Evolutionary conservation across 2,797 vertebrate genomes (phyloP), one percentile per base, ranked within the genome.

Genomic region (Aplochiton taeniatus): DNA sequence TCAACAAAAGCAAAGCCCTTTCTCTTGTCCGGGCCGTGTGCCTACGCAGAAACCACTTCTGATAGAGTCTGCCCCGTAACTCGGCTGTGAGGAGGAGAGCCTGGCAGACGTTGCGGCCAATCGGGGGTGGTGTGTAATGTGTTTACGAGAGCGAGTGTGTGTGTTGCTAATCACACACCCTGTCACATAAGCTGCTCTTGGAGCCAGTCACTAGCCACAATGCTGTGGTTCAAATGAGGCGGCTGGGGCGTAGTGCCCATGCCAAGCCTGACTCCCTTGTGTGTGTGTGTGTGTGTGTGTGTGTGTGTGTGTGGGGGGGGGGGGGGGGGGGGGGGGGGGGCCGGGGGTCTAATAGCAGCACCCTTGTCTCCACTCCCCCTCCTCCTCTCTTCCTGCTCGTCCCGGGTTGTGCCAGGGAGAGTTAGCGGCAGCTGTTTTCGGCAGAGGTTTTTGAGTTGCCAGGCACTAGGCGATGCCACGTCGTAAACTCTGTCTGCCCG

Each of bases 101-200:
- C 16, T 70, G 70, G 83, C 73, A 78, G 85, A 85, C 81, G 73
- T 75, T 89, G 89, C 71, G 88, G 88, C 90, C 73, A 77, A 70
- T 73, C 69, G 76, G 84, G 85, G 62, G 83, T 85, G 85, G 84
- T 88, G 83, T 84, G 80, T 81, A 87, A 89, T 72, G 84, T 89
- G 85, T 90, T 89, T 89, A 89, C 83, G 87, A 88, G 87, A 81
- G 77, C 81, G 85, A 86, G 86, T 89, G 84, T 84, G 47, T 66
- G 56, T 31, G 79, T 83, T 84, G 85, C 82, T 89, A 88, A 89
- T 90, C 85, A 85, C 83, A 85, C 82, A 87, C 83, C 75, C 86
- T 84, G 86, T 91, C 83, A 83, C 86, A 90, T 3, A 87, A 87
- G 84, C 83, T 83, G 82, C 82, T 80, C 61, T 82, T 68, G 84